A percentile compares a stretch with the other conserved stretches of the same genome.
These are phyloP conservation scores for Strigamia transsilvanica DNA, from an alignment of 2,888 invertebrate species.

Conservation along the genomic window DNA sequence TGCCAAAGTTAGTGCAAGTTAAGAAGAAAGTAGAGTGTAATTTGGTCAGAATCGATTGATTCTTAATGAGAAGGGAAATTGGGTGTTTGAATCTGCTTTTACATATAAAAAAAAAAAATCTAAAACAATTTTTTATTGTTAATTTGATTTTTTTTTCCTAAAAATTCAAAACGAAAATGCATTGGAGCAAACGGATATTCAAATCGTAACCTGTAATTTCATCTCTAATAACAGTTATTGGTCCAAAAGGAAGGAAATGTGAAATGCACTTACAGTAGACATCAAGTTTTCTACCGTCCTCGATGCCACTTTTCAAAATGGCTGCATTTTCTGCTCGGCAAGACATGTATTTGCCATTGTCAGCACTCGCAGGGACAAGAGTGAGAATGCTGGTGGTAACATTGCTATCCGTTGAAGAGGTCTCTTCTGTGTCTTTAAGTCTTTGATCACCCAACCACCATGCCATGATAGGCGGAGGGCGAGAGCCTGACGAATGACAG, in stretches of 20 bases:
- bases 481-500: conserved; percentile 60
- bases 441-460: conserved; percentile 61
- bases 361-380: conserved; percentile 58
- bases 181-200: not conserved
- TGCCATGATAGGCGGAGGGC: conserved; percentile 60
- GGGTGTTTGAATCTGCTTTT: conserved; percentile 33
- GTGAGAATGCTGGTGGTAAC: conserved; percentile 59
- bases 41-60: conserved; percentile 45
- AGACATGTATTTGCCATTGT: conserved; percentile 59
- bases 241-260: not conserved
- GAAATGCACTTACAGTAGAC: conserved; percentile 59
- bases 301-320: conserved; percentile 59
- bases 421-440: conserved; percentile 55
- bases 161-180: not conserved
- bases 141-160: not conserved
- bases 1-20: conserved; percentile 43
- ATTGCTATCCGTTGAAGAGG: conserved; percentile 58
- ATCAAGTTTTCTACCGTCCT: conserved; percentile 59
- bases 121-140: not conserved
- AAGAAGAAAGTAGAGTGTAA: conserved; percentile 27
- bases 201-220: not conserved
- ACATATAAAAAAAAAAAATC: not conserved
- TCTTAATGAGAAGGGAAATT: conserved; percentile 46
- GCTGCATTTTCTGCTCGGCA: conserved; percentile 60
- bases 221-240: not conserved